Evolutionary conservation across 2,113 vertebrate species (phyloP).

Genomic region (Corythoichthys haematopterus): DNA sequence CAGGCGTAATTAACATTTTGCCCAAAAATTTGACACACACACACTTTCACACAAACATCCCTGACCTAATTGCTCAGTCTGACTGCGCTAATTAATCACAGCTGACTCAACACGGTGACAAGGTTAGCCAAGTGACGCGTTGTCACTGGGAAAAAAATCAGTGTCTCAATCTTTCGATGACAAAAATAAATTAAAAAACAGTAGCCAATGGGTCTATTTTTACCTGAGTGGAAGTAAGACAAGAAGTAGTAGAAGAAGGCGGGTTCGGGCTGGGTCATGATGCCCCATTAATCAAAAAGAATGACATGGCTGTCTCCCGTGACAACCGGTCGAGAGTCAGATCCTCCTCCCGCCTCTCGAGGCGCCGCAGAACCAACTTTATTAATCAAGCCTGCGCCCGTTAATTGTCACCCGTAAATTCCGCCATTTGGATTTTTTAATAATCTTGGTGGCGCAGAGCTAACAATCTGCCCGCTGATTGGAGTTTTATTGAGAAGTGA

Average conservation of each 20-base stretch:
- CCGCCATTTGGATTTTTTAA: conserved; percentile 82
- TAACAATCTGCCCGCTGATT: conserved; percentile 81
- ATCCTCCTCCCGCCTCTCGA: conserved; percentile 65
- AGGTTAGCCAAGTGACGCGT: conserved; percentile 79
- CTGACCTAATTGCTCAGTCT: conserved; percentile 80
- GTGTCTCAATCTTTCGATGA: not conserved
- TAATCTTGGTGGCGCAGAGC: conserved; percentile 80
- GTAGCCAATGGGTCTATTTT: conserved; percentile 61
- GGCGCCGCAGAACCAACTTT: conserved; percentile 65
- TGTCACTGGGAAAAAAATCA: not conserved
- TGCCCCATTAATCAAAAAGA: conserved; percentile 90
- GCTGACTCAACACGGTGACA: conserved; percentile 84
- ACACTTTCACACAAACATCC: conserved; percentile 40
- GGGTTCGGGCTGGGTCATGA: conserved; percentile 70
- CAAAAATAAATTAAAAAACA: not conserved
- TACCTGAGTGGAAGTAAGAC: conserved; percentile 57
- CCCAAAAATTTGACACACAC: conserved; percentile 20
- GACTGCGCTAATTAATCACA: conserved; percentile 89
- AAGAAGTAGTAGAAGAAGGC: conserved; percentile 46
- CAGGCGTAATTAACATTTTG: conserved; percentile 6
- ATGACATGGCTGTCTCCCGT: conserved; percentile 81
- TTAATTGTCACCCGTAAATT: conserved; percentile 96
- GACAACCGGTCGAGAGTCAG: conserved; percentile 70
- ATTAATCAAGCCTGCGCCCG: conserved; percentile 88
- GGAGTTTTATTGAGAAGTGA: conserved; percentile 51